Evolutionary conservation across 2,888 invertebrate species (phyloP).

Genomic region (Cantharis flavilabris): DNA sequence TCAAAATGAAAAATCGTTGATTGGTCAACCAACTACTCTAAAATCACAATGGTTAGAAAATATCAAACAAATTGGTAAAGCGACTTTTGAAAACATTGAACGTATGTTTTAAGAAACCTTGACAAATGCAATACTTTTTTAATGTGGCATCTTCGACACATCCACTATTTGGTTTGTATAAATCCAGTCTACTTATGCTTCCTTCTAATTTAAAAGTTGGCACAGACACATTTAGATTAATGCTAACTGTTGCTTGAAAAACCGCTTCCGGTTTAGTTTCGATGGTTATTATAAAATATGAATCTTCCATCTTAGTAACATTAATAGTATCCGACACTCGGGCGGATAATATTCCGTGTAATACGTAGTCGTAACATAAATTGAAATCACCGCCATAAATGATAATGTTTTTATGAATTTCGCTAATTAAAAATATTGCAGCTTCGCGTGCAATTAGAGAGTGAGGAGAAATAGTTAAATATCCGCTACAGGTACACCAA

Average conservation of each 20-base stretch:
- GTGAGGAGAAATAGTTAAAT: constrained; percentile 56
- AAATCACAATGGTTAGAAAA: not conserved
- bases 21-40: not conserved
- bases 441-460: constrained; percentile 61
- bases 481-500: constrained; percentile 76
- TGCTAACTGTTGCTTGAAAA: constrained; percentile 72
- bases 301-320: constrained; percentile 40
- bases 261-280: constrained; percentile 68
- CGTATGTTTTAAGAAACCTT: not conserved
- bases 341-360: constrained; percentile 41
- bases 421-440: constrained; percentile 56
- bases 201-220: constrained; percentile 58
- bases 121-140: constrained; percentile 64
- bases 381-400: constrained; percentile 19
- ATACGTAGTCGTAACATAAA: constrained; percentile 46
- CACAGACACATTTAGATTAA: constrained; percentile 30
- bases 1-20: not conserved
- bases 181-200: constrained; percentile 65
- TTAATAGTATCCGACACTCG: constrained; percentile 40
- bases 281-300: constrained; percentile 68
- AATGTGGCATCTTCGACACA: constrained; percentile 61
- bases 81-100: not conserved
- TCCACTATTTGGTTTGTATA: constrained; percentile 58
- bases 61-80: not conserved
- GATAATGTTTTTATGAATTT: constrained; percentile 34